Evolutionary conservation across 2,113 vertebrate species (phyloP), one percentile per base, ranked within the genome.

Genomic region (Lamprologus lemairii): DNA sequence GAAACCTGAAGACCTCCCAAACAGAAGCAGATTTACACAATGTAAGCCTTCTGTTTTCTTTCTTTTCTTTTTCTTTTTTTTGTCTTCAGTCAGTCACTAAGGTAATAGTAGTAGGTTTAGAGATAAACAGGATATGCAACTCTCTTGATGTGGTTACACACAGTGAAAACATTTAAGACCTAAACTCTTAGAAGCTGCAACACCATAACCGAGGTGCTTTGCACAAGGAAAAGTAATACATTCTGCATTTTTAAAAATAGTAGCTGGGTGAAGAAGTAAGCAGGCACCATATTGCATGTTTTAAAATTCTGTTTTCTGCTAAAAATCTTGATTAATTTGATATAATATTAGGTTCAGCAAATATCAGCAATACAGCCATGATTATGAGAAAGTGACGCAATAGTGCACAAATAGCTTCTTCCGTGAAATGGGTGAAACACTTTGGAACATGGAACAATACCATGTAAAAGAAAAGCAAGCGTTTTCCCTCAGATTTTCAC

Each of bases 71-170:
- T 31, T 81, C 6, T 80, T 57, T 83, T 65, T 65, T 65, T 65
- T 2, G 1, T 65, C 53, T 28, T 45, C 9, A 45, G 83, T n/a
- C 54, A 88, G 82, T 55, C 90, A 68, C 81, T 87, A 92, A 90
- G 84, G 86, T 91, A 89, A 89, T 88, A 81, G 86, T 86, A 84
- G 87, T 90, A 91, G 87, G 63, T 88, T 71, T 87, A 85, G 81
- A 91, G 89, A 92, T 91, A 94, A 94, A 95, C 95, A 95, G 94
- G 93, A 95, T 91, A 51, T 87, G 88, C 84, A 84, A 90, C 87
- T 88, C 81, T 78, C 23, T 88, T 93, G 90, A 93, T 94, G 93
- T 95, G 95, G 93, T 95, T 86, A 85, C 81, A 35, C 37, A 31
- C 37, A 65, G 82, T 87, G 83, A 89, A 94, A 87, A 80, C 71